Evolutionary conservation across 2,113 vertebrate genomes (phyloP).

Genomic region (Acanthisitta chloris): DNA sequence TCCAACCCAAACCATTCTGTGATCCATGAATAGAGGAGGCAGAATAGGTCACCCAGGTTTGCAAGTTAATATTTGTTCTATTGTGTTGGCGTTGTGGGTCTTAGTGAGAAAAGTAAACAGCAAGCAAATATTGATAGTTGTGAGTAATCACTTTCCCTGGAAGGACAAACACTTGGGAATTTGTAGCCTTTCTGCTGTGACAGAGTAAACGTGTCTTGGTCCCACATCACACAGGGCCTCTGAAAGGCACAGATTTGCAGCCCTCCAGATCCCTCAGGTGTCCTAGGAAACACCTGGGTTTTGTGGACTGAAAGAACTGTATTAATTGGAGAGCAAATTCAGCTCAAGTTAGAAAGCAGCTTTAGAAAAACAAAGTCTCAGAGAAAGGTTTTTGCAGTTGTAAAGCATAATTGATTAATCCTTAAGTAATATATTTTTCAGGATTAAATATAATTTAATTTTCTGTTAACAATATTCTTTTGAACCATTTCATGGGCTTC

Average conservation of each 20-base stretch:
- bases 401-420: background rate
- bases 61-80: background rate
- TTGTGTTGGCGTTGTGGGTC: background rate
- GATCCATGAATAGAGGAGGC: background rate
- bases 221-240: fast-evolving
- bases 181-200: background rate
- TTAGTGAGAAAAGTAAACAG: background rate
- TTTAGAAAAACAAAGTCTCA: background rate
- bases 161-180: background rate
- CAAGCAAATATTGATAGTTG: background rate
- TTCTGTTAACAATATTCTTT: background rate
- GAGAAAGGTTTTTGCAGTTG: background rate
- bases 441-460: background rate
- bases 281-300: background rate
- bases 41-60: background rate
- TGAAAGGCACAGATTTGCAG: background rate
- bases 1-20: background rate
- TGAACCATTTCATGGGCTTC: background rate
- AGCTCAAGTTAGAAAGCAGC: background rate
- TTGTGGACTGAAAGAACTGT: background rate
- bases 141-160: background rate
- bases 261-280: background rate
- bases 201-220: fast-evolving
- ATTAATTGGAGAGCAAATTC: background rate
- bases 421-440: background rate